A percentile compares a stretch with the other conserved stretches of the same genome.
Evolutionary conservation across 2,888 invertebrate genomes (phyloP).

Genomic region (Brenthis daphne): DNA sequence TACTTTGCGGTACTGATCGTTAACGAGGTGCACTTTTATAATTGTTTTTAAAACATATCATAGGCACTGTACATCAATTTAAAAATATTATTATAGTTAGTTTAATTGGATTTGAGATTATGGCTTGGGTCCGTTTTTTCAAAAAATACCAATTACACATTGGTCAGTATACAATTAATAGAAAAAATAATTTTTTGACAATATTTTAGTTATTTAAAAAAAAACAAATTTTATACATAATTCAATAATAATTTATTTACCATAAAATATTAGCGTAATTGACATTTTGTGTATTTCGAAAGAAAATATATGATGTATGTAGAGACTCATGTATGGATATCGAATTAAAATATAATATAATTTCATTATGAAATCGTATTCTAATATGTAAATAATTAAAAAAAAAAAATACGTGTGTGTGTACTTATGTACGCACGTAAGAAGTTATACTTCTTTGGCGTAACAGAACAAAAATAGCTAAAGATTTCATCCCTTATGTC

Average conservation of each 20-base stretch:
- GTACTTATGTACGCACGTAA: too few relatives aligned
- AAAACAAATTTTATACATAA: conserved; percentile 6
- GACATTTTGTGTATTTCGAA: not conserved
- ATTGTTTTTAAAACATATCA: conserved; percentile 34
- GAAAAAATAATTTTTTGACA: conserved; percentile 3
- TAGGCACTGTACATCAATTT: conserved; percentile 30
- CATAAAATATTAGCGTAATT: conserved; percentile 14
- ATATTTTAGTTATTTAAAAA: conserved; percentile 10
- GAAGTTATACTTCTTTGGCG: too few relatives aligned
- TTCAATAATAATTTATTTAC: conserved; percentile 14
- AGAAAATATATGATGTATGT: not conserved
- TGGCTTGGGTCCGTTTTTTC: conserved; percentile 6
- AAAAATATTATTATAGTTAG: conserved; percentile 13
- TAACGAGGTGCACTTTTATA: conserved; percentile 29
- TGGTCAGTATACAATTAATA: conserved; percentile 11
- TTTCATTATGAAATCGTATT: not conserved
- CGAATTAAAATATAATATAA: not conserved
- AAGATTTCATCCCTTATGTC: too few relatives aligned
- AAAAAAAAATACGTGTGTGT: too few relatives aligned
- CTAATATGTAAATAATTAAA: too few relatives aligned
- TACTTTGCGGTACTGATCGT: conserved; percentile 25
- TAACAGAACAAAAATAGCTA: too few relatives aligned
- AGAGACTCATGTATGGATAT: conserved; percentile 2
- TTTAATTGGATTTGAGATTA: conserved; percentile 23
- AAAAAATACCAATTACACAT: not conserved